phyloP scores from a whole-genome alignment of 1,140 invertebrate species.

The Aphelenchoides besseyi region DNA sequence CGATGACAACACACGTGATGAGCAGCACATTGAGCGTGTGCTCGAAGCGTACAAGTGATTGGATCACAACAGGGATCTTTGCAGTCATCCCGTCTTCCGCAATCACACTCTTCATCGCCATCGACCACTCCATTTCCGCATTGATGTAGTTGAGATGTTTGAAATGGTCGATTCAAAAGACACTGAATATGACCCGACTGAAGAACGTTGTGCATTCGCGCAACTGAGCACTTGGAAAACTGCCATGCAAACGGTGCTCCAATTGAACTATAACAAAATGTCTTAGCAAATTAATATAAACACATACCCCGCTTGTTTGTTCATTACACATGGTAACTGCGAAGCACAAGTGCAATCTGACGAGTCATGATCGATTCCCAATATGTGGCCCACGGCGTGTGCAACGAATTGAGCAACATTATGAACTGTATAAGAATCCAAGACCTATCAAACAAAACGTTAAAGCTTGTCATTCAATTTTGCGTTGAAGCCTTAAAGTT shows the following conservation, averaged over 20 bases:
- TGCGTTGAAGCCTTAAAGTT: too few relatives aligned
- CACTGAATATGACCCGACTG: constrained; percentile 57
- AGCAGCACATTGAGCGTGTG: constrained; percentile 60
- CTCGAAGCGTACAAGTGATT: constrained; percentile 56
- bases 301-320: constrained; percentile 48
- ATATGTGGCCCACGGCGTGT: constrained; percentile 55
- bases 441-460: constrained; percentile 39
- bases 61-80: constrained; percentile 61
- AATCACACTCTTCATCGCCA: constrained; percentile 59
- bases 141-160: constrained; percentile 51
- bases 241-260: constrained; percentile 56
- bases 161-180: constrained; percentile 56
- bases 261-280: constrained; percentile 25
- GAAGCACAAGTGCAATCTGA: constrained; percentile 49
- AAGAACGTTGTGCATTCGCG: constrained; percentile 53
- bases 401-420: constrained; percentile 47
- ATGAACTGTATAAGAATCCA: constrained; percentile 48
- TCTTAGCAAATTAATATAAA: constrained; percentile 14
- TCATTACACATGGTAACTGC: constrained; percentile 54
- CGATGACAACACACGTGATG: constrained; percentile 61
- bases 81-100: constrained; percentile 59
- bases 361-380: constrained; percentile 61
- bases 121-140: constrained; percentile 62
- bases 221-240: constrained; percentile 58
- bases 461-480: too few relatives aligned